phyloP scores from a whole-genome alignment of 2,888 invertebrate species.

The Phaonia tiefii region DNA sequence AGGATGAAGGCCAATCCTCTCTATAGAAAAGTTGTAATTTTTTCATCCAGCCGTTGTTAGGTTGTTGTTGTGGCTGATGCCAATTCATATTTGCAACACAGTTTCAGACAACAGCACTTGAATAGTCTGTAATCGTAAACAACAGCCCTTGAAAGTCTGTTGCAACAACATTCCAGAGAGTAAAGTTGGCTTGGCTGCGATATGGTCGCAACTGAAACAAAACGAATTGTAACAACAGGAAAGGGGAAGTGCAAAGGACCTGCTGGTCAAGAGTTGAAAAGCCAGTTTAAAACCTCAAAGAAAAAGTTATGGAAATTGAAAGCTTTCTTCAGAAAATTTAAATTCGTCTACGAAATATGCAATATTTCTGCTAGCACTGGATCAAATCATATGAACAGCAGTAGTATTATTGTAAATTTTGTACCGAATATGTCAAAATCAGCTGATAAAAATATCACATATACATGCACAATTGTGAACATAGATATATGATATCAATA shows the following conservation, averaged over 20 bases:
- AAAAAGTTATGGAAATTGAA: too few species aligned
- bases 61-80: constrained; percentile 9
- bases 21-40: constrained; percentile 5
- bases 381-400: too few species aligned
- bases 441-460: too few species aligned
- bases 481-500: too few species aligned
- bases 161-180: constrained; percentile 15
- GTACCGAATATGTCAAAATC: too few species aligned
- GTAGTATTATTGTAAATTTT: too few species aligned
- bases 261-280: neutral
- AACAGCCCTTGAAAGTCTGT: constrained; percentile 36
- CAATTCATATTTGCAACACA: constrained; percentile 45
- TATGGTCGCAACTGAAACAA: constrained; percentile 12
- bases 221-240: neutral
- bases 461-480: too few species aligned
- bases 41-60: constrained; percentile 33
- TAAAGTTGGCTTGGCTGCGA: constrained; percentile 17
- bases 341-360: too few species aligned
- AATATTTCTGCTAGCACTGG: too few species aligned
- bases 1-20: constrained; percentile 59
- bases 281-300: neutral
- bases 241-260: neutral
- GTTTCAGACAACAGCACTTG: constrained; percentile 59
- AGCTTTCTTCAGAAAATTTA: too few species aligned
- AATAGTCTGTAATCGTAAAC: constrained; percentile 57